Evolutionary conservation across 2,888 invertebrate species (phyloP).

Genomic region (Cloeon dipterum): DNA sequence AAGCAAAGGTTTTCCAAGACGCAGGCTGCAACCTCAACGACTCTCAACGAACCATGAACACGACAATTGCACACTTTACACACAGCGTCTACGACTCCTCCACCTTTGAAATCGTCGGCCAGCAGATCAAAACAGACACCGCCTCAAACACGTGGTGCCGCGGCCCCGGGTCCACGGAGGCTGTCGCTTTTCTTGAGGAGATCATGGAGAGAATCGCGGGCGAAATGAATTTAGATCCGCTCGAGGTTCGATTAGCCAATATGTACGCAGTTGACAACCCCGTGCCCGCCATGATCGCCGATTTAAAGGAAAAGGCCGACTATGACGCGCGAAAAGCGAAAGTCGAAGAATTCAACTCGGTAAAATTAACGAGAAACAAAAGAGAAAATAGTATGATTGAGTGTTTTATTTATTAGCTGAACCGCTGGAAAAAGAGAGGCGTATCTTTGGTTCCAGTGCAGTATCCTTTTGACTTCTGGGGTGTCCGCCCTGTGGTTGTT

Average conservation of each 20-base stretch:
- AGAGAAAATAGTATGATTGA: too few relatives aligned
- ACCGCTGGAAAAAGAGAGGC: slow-evolving; percentile 23
- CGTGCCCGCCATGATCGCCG: slow-evolving; percentile 29
- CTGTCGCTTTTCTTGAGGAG: slow-evolving; percentile 32
- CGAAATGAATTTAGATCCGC: slow-evolving; percentile 27
- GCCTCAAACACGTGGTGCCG: slow-evolving; percentile 46
- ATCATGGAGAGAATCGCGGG: slow-evolving; percentile 42
- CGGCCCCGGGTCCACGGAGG: slow-evolving; percentile 45
- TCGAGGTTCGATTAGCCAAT: slow-evolving; percentile 30
- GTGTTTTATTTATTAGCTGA: slow-evolving; percentile 14
- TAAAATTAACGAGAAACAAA: too few relatives aligned
- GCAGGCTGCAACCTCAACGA: slow-evolving; percentile 28
- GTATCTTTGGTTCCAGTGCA: slow-evolving; percentile 41
- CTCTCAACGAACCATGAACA: slow-evolving; percentile 18
- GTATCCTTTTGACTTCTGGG: slow-evolving; percentile 29
- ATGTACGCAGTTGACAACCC: slow-evolving; percentile 22
- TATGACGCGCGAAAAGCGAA: slow-evolving; percentile 28
- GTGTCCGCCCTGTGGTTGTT: slow-evolving; percentile 32
- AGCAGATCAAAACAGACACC: slow-evolving; percentile 32
- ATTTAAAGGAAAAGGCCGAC: slow-evolving; percentile 29
- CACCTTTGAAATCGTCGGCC: slow-evolving; percentile 25
- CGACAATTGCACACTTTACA: too few relatives aligned
- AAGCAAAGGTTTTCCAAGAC: slow-evolving; percentile 24
- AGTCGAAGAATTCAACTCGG: slow-evolving; percentile 33
- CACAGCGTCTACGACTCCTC: slow-evolving; percentile 38